Conservation (phyloP, 2,797 vertebrate species). For the Manis pentadactyla region DNA sequence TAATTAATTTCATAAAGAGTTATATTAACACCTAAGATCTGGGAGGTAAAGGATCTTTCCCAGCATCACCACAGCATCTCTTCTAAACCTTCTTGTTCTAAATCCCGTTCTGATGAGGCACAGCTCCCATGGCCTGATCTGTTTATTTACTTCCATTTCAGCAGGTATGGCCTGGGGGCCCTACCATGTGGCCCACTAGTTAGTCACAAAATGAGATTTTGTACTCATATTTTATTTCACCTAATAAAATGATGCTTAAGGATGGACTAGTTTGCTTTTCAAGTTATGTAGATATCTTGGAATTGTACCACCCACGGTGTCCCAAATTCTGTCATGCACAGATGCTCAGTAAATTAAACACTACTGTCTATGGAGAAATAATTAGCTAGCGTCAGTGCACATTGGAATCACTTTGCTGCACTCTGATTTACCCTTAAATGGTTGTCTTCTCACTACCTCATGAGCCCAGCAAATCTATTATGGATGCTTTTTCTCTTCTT, state of each 20-base stretch:
- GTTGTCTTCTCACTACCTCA: slow-evolving; percentile 58
- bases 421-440: slow-evolving; percentile 68
- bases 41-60: background rate
- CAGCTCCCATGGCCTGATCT: background rate
- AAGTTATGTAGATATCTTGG: slow-evolving; percentile 65
- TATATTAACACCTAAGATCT: background rate
- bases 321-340: slow-evolving; percentile 82
- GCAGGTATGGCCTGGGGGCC: background rate
- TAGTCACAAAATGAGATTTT: slow-evolving; percentile 71
- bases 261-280: slow-evolving; percentile 67
- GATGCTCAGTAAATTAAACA: slow-evolving; percentile 82
- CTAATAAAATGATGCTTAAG: slow-evolving; percentile 69
- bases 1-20: background rate
- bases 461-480: slow-evolving; percentile 36
- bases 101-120: background rate
- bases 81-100: background rate
- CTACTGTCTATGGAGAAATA: slow-evolving; percentile 77
- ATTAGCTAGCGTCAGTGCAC: slow-evolving; percentile 74
- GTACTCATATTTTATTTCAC: slow-evolving; percentile 61
- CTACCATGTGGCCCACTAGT: background rate
- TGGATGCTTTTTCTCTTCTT: background rate
- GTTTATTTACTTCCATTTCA: slow-evolving; percentile 58
- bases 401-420: slow-evolving; percentile 59
- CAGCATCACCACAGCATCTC: background rate
- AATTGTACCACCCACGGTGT: slow-evolving; percentile 71